Percentiles rank a stretch among this genome's conserved stretches.
phyloP scores from a whole-genome alignment of 2,113 vertebrate species.

The Megaptera novaeangliae region DNA sequence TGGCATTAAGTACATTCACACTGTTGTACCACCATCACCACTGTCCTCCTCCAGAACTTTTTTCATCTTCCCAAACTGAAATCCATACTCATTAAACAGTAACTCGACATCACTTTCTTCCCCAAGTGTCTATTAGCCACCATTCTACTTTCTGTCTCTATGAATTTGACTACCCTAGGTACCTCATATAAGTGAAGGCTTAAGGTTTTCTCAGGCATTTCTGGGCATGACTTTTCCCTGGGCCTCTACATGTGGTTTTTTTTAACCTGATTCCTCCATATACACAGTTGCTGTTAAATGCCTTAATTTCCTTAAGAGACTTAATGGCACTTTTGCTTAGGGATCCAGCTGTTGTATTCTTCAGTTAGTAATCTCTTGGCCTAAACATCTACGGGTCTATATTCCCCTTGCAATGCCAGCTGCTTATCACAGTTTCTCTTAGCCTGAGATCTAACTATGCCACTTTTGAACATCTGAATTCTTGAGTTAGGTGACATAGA shows the following conservation, averaged over 20 bases:
- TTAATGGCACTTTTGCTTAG: neutral
- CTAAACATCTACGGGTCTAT: neutral
- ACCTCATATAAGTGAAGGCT: neutral
- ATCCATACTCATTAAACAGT: neutral
- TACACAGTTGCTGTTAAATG: too few relatives aligned
- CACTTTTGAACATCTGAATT: neutral
- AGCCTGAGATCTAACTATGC: too few relatives aligned
- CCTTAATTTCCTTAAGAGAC: too few relatives aligned
- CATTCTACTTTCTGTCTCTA: neutral
- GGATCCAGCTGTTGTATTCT: neutral
- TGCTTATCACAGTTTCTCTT: neutral
- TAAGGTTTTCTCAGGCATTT: neutral
- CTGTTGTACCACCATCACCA: too few relatives aligned
- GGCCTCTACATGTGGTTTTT: too few relatives aligned
- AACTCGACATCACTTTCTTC: rapidly evolving
- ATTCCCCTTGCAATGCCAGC: neutral
- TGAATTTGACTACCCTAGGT: neutral
- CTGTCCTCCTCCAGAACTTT: neutral
- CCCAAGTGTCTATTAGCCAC: neutral
- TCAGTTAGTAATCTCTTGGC: neutral
- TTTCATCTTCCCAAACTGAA: neutral
- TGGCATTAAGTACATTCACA: neutral
- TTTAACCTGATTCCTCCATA: too few relatives aligned
- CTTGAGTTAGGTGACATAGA: neutral
- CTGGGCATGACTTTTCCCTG: too few relatives aligned